phyloP scores from a whole-genome alignment of 2,113 vertebrate species.

The Chaenocephalus aceratus region DNA sequence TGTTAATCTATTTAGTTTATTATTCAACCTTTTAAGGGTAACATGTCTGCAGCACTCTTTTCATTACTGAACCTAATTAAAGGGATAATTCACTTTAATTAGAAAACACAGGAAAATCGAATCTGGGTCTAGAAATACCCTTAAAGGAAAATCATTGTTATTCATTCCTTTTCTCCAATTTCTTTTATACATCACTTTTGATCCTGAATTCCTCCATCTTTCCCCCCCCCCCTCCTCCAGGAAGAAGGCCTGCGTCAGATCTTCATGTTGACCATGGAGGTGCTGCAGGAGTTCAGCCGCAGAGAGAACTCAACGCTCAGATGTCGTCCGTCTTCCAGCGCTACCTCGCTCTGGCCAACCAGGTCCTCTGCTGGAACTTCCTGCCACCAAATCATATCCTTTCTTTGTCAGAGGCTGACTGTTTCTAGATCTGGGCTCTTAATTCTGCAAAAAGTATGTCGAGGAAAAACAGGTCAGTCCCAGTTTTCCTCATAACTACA shows the following conservation, averaged over 20 bases:
- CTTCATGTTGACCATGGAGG: conserved; percentile 96
- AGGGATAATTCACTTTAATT: too few relatives aligned
- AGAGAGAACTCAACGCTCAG: conserved; percentile 95
- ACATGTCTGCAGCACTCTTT: too few relatives aligned
- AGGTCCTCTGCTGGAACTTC: conserved; percentile 99
- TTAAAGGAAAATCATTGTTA: too few relatives aligned
- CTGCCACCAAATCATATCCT: conserved; percentile 99
- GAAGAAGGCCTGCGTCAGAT: conserved; percentile 96
- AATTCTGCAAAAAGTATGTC: neutral
- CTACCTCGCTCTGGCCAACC: conserved; percentile 96
- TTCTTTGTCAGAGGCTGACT: conserved; percentile 56
- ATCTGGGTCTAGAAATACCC: too few relatives aligned
- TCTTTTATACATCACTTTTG: neutral
- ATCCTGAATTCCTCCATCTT: too few relatives aligned
- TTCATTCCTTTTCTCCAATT: too few relatives aligned
- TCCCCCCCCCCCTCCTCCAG: conserved; percentile 70
- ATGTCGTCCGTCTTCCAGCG: conserved; percentile 99
- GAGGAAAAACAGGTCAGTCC: neutral
- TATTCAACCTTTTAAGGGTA: too few relatives aligned
- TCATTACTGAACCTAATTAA: too few relatives aligned
- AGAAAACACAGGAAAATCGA: too few relatives aligned
- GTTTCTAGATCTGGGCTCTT: neutral
- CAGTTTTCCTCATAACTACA: neutral
- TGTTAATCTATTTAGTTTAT: too few relatives aligned
- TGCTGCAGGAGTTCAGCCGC: conserved; percentile 97